phyloP scores from a whole-genome alignment of 2,113 vertebrate species.

The Myotis lucifugus region DNA sequence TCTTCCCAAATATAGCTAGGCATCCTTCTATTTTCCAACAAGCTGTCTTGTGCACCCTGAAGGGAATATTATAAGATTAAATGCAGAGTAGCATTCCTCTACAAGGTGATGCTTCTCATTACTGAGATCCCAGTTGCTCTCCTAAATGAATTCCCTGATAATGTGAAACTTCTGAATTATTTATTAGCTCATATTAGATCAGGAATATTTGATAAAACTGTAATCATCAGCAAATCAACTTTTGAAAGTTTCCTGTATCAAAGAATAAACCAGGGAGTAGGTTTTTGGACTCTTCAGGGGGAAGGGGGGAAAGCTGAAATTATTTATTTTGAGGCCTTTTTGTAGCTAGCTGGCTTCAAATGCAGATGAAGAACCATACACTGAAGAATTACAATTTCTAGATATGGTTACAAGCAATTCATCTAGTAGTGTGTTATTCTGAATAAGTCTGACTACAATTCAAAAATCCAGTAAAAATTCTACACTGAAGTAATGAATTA shows the following conservation, averaged over 20 bases:
- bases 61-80: constrained; percentile 88
- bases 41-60: constrained; percentile 84
- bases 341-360: constrained; percentile 62
- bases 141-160: constrained; percentile 87
- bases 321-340: constrained; percentile 76
- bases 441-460: not conserved
- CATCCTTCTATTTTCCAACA: constrained; percentile 83
- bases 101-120: constrained; percentile 86
- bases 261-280: constrained; percentile 80
- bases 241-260: constrained; percentile 83
- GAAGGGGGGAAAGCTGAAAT: constrained; percentile 15
- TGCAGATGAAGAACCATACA: constrained; percentile 73
- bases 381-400: constrained; percentile 68
- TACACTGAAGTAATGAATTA: not conserved
- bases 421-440: not conserved
- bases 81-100: constrained; percentile 83
- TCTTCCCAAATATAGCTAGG: constrained; percentile 80
- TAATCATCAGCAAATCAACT: constrained; percentile 83
- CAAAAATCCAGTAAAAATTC: not conserved
- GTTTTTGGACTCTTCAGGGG: constrained; percentile 61
- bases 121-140: constrained; percentile 84
- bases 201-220: constrained; percentile 86
- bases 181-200: constrained; percentile 87
- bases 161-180: constrained; percentile 87
- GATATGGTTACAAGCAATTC: not conserved